A percentile compares a stretch with the other conserved stretches of the same genome.
These are phyloP conservation scores for Cardiocondyla obscurior DNA, from an alignment of 1,140 invertebrate species.

Conservation along the genomic window DNA sequence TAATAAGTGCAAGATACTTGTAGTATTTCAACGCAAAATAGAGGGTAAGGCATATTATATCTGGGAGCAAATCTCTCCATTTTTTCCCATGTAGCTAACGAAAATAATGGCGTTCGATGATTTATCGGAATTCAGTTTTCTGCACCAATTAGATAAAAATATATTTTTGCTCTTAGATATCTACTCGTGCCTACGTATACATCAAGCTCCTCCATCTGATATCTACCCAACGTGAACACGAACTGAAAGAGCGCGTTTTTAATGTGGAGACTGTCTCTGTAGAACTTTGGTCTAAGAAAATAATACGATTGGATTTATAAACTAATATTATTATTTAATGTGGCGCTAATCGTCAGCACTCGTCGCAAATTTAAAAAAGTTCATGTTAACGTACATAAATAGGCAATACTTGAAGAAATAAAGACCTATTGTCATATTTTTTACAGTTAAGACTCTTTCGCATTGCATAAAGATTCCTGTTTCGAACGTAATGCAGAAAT, in stretches of 20 bases:
- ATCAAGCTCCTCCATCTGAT: slow-evolving; percentile 14
- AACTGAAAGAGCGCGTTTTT: background rate
- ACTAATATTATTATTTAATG: background rate
- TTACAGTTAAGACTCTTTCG: slow-evolving; percentile 27
- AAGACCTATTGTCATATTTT: slow-evolving; percentile 44
- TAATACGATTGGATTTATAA: background rate
- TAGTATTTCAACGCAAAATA: background rate
- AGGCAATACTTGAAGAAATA: slow-evolving; percentile 52
- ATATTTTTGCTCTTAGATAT: slow-evolving; percentile 27
- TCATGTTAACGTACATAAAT: slow-evolving; percentile 30
- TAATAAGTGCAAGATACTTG: slow-evolving; percentile 27
- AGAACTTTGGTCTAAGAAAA: slow-evolving; percentile 22
- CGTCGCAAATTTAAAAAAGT: background rate
- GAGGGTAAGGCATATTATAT: background rate
- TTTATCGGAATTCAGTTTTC: background rate
- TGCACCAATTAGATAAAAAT: slow-evolving; percentile 14
- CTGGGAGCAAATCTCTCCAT: slow-evolving; percentile 11
- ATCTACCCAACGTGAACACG: background rate
- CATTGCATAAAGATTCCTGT: background rate
- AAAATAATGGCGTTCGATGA: background rate
- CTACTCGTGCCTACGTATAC: background rate
- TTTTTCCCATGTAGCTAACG: background rate
- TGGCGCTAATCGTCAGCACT: background rate
- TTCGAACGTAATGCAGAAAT: background rate
- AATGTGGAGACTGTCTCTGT: slow-evolving; percentile 48